Base-by-base conservation (phyloP, 2,113 vertebrate genomes). In the Argyrosomus japonicus region DNA sequence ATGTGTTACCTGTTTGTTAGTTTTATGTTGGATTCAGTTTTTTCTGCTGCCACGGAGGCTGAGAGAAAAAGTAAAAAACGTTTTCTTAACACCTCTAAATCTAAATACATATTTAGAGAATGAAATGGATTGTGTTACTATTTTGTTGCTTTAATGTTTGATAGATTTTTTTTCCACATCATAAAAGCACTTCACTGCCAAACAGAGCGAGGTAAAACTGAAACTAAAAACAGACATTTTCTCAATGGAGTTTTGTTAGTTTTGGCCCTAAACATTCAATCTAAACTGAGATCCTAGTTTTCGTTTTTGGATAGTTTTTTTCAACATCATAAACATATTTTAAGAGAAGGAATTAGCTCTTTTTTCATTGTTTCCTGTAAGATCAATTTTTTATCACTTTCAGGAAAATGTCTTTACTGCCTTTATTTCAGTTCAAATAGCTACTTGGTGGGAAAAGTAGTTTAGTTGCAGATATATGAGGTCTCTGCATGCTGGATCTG, bases 401-500 rank as follows among this genome's bases (percentile, higher is more conserved):
- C 0, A 40, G 29, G 3, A n/a, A 7, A 15, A 5, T 6, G 1
- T 2, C 3, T 27, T 32, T 36, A 4, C 40, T 72, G 32, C 13
- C 1, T 3, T 74, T 43, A 50, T 45, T 51, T n/a, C 2, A 13
- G 51, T 40, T 27, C 27, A 17, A 40, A 29, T 15, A 17, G 4
- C 23, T 54, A 9, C 29, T 43, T 53, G n/a, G 23, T 29, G 43
- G 17, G 12, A 29, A 51, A 73, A 32, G 6, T 23, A 1, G 11
- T 3, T 9, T 9, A 27, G 43, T 6, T 65, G 17, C 60, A 54
- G n/a, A 61, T 45, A 17, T 27, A 12, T 54, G 6, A 9, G 15
- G 7, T 48, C 48, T 65, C 23, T 80, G 57, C 10, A 2, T 45
- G 23, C 36, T 76, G n/a, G 48, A 72, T 63, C 27, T 70, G 40